Base-by-base conservation (phyloP, 2,797 vertebrate species). In the Lagorchestes hirsutus region DNA sequence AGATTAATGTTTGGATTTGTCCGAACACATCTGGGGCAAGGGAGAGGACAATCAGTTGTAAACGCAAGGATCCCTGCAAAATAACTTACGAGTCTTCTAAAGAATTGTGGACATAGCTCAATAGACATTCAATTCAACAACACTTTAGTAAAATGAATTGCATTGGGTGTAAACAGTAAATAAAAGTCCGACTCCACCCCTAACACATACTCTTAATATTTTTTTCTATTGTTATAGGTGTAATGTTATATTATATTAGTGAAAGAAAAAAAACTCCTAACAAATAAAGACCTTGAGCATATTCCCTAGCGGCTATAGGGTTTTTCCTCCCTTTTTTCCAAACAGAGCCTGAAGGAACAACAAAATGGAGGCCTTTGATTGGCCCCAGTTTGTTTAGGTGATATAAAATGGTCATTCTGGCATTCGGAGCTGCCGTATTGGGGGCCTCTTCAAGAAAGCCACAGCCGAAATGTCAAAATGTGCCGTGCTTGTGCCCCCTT, bases 401-500 rank as follows among this genome's bases (percentile, higher is more conserved):
- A 93, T 96, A 96, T 82, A 87, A 96, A 95, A 96, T 40, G 91
- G 96, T 94, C 95, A 96, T 95, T 97, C 24, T 62, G 93, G 59
- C 92, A 93, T 96, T 92, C 57, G 90, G 18, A 96, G 55, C 62
- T 52, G 93, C 55, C 2, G 1, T 95, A 82, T 62, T 93, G 40
- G 93, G 28, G 97, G 82, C 97, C 95, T 93, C 93, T 58, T 18
- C 0, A 67, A 97, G 82, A 82, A 5, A 58, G 50, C 27, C 82
- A 24, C 54, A 96, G 46, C 46, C 1, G 13, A 55, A 56, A 13
- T 18, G 59, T 96, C 90, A 92, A 95, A 95, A 91, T 2, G 50
- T 12, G 22, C 11, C 93, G 87, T 0, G 31, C 46, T 92, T 57
- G 91, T 55, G 74, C 31, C 93, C 40, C 91, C 34, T 93, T 10